Evolutionary conservation across 2,113 vertebrate genomes (phyloP), one percentile per base, ranked within the genome.

Genomic region (Recurvirostra avosetta): DNA sequence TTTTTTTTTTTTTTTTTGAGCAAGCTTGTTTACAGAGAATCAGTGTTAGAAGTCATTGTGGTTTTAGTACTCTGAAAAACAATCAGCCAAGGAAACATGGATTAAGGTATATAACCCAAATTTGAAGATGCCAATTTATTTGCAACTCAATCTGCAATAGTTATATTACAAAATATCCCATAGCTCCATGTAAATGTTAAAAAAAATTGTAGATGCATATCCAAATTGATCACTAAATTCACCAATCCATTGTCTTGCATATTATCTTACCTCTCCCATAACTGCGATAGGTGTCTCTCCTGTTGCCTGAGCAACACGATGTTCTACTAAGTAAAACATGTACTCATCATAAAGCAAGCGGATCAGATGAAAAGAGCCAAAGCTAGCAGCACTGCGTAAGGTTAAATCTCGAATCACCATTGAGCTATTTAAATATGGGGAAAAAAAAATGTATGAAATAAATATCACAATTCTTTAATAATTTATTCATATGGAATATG

Each of bases 401-500:
- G 98, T 99, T 98, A 99, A 94, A 94, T 98, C 98, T 82, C 98
- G 98, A 96, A 99, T 99, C 97, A 99, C 98, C 98, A 98, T 98
- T 55, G 98, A 98, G 95, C 98, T 98, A 97, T 97, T 94, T 50
- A 77, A 95, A 97, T 91, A 97, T 86, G 47, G 52, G 78, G 92
- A 92, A 84, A 92, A 72, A 94, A 61, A 96, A 29, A 32, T 58
- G 25, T 27, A 97, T 83, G 88, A 75, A 95, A 83, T 65, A 85
- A 70, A 67, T 62, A 72, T 85, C 23, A 92, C 72, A 92, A 61
- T 82, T 90, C 43, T 92, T 82, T 74, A 73, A 68, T 49, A 77
- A 65, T 74, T 78, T 65, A 86, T 74, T 89, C 10, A 83, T 78
- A 89, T 83, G 84, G 68, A 89, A 94, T 81, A 90, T 68, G 36